These are phyloP conservation scores for Lemur catta DNA, from an alignment of 2,797 vertebrate genomes.

Conservation along the genomic window DNA sequence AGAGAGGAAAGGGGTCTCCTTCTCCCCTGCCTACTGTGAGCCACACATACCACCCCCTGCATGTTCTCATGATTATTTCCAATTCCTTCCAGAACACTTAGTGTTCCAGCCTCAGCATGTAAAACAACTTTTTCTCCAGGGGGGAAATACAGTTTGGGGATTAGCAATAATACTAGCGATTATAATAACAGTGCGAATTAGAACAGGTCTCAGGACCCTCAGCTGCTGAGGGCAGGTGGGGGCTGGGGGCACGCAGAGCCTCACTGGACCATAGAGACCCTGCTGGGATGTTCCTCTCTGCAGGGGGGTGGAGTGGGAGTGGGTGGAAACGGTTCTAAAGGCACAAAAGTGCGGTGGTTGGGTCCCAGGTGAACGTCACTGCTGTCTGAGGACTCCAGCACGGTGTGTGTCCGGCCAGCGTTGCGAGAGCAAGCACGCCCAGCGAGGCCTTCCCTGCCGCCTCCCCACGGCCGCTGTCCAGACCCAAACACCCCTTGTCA, in stretches of 20 bases:
- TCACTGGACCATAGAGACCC: background rate
- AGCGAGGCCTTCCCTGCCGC: accelerated
- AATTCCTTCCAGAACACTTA: slow-evolving; percentile 58
- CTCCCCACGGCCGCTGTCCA: no score
- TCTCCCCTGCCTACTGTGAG: background rate
- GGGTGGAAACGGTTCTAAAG: background rate
- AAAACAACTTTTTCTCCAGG: slow-evolving; percentile 34
- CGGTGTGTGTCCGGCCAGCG: background rate
- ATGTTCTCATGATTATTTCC: slow-evolving; percentile 50
- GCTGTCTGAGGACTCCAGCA: background rate
- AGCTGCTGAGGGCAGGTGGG: background rate
- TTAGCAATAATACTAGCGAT: slow-evolving; percentile 44
- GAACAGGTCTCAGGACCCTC: background rate
- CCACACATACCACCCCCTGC: background rate
- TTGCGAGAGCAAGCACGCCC: background rate
- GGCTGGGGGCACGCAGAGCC: background rate
- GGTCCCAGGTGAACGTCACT: background rate
- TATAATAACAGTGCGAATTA: background rate
- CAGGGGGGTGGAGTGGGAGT: no score
- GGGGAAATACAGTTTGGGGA: slow-evolving; percentile 1
- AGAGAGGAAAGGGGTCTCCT: background rate
- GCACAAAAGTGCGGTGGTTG: accelerated
- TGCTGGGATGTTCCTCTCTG: no score
- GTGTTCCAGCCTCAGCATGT: background rate
- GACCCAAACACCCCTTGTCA: background rate